phyloP scores from a whole-genome alignment of 2,797 vertebrate species.

The Florisuga fusca region DNA sequence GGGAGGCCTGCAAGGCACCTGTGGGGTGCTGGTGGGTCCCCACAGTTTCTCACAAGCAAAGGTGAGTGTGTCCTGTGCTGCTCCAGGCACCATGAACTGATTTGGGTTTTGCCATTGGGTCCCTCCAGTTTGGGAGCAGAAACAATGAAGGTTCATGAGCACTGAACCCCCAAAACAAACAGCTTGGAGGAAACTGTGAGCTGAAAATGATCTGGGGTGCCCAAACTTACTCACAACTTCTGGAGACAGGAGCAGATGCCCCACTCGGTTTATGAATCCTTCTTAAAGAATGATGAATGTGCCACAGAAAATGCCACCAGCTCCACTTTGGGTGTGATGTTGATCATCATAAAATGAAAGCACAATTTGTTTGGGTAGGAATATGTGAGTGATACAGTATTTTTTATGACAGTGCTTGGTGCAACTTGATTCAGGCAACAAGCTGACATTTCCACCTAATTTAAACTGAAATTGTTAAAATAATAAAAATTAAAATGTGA shows the following conservation, averaged over 20 bases:
- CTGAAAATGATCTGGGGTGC: not conserved
- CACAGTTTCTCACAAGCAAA: rapidly evolving
- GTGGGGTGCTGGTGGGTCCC: rapidly evolving
- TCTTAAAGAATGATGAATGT: constrained; percentile 16
- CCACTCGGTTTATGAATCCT: constrained; percentile 19
- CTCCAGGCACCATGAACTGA: rapidly evolving
- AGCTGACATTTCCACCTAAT: not conserved
- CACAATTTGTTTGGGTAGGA: not conserved
- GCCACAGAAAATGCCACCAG: not conserved
- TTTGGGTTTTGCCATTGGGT: not conserved
- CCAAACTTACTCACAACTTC: not conserved
- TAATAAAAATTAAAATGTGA: not conserved
- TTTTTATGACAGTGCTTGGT: not conserved
- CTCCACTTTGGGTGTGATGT: not conserved
- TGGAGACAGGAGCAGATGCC: constrained; percentile 14
- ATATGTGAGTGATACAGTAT: not conserved
- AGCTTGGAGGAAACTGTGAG: not conserved
- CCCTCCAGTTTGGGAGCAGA: not conserved
- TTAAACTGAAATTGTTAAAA: not conserved
- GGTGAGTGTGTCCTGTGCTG: too few relatives aligned
- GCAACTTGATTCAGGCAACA: not conserved
- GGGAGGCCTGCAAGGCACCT: not conserved
- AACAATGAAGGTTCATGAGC: not conserved
- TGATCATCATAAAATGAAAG: not conserved
- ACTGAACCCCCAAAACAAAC: not conserved